Base-by-base conservation (phyloP, 30 jellyfish, hydroid and myxozoan species). In the Catostylus mosaicus region DNA sequence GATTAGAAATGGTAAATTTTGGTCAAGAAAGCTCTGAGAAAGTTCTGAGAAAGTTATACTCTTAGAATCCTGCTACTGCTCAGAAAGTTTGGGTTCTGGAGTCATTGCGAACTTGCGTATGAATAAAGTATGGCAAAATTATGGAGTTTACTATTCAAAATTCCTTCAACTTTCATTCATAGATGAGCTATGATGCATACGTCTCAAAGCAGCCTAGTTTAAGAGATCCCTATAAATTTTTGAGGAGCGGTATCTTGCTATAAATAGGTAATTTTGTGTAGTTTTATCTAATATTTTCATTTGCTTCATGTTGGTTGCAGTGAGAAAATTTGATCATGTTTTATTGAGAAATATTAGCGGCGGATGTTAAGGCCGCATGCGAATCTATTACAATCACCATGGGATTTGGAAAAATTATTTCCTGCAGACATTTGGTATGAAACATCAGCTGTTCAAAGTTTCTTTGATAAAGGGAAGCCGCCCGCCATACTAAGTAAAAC, bases 371-470 rank as follows among this genome's bases (percentile, higher is more conserved):
- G 38, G 8, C 2, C 8, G 7, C 71, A 3, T 59, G 38, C 19
- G 19, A 59, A 59, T 59, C 23, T 6, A 59, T 23, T 27, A 59
- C 71, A 7, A 59, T 18, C 36, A 23, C 40, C 26, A 59, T 59
- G 19, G 71, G 38, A 22, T 59, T 10, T 59, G 19, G 26, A 4
- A 59, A 59, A 59, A 1, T 35, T 47, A 33, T 29, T 46, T 40
- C 66, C 59, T 30, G 3, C 6, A 46, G 56, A 57, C 66, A 32
- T 62, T 16, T 76, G 52, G 40, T 32, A n/a, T 46, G 3, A 38
- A 38, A 30, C 26, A 57, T 76, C 88, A 76, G 88, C 88, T 76
- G 88, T 56, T 59, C 78, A 72, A 72, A 72, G 83, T 72, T 76
- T 59, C 78, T 61, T 62, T 76, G 51, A 30, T 36, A 34, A 76